A percentile compares a stretch with the other conserved stretches of the same genome.
Evolutionary conservation across 2,113 vertebrate species (phyloP).

Genomic region (Leptocoma aspasia): DNA sequence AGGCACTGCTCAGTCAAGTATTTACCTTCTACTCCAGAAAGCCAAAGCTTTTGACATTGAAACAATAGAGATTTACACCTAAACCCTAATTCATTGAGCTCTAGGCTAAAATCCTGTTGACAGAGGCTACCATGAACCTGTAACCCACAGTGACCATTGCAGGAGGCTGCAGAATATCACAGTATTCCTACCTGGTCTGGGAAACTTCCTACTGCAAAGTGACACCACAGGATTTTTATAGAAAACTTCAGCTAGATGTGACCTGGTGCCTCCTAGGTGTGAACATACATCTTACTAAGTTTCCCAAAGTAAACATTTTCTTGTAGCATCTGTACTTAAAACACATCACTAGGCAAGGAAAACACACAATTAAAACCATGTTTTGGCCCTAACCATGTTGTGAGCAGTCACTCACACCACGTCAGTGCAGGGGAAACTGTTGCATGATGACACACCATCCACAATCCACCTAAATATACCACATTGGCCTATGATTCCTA

Average conservation of each 20-base stretch:
- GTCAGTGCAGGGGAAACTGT: not conserved
- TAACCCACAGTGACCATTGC: not conserved
- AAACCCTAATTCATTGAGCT: not conserved
- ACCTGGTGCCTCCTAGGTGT: not conserved
- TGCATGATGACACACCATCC: not conserved
- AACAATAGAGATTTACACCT: not conserved
- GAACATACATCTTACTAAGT: not conserved
- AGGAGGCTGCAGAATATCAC: not conserved
- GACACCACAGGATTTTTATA: not conserved
- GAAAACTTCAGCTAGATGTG: not conserved
- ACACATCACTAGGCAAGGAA: not conserved
- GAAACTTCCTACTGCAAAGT: not conserved
- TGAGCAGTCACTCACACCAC: not conserved
- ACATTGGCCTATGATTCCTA: not conserved
- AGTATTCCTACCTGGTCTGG: not conserved
- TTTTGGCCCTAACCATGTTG: not conserved
- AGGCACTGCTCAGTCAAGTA: not conserved
- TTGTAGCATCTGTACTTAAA: not conserved
- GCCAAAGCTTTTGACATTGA: not conserved
- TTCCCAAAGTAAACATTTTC: not conserved
- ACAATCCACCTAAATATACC: not conserved
- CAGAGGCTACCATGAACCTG: not conserved
- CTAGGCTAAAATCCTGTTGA: not conserved
- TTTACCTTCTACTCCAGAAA: not conserved
- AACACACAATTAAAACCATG: not conserved